phyloP scores from a whole-genome alignment of 2,113 vertebrate genomes.

The Regulus satrapa region DNA sequence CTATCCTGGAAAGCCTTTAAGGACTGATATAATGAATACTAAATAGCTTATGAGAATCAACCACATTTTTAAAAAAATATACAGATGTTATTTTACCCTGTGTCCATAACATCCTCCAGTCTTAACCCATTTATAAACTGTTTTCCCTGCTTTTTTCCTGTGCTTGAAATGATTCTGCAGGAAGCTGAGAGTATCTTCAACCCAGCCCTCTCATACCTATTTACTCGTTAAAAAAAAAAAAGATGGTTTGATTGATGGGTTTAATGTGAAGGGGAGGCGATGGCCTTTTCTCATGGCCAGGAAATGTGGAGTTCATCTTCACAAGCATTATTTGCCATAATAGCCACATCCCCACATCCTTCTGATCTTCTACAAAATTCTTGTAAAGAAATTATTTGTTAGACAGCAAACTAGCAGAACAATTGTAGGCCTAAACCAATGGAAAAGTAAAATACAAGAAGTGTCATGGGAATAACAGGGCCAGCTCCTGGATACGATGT shows the following conservation, averaged over 20 bases:
- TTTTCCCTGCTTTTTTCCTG: background rate
- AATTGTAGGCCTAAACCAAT: background rate
- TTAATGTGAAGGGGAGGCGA: background rate
- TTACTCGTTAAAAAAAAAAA: background rate
- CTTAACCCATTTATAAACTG: background rate
- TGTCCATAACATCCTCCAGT: background rate
- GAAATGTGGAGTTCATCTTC: background rate
- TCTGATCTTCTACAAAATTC: background rate
- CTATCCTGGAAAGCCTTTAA: background rate
- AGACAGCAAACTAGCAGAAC: background rate
- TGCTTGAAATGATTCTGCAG: background rate
- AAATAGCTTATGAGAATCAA: background rate
- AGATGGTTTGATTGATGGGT: background rate
- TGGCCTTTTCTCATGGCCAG: background rate
- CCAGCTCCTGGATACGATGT: background rate
- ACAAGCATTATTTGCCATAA: background rate
- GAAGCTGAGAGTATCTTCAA: background rate
- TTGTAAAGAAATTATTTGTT: background rate
- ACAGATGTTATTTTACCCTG: background rate
- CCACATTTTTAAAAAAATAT: background rate
- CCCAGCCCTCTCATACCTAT: background rate
- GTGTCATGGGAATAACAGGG: background rate
- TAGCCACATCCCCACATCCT: rapidly evolving
- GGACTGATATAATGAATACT: background rate
- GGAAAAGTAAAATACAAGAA: background rate